Conservation (phyloP, 2,888 invertebrate species). For the Zeuzera pyrina region DNA sequence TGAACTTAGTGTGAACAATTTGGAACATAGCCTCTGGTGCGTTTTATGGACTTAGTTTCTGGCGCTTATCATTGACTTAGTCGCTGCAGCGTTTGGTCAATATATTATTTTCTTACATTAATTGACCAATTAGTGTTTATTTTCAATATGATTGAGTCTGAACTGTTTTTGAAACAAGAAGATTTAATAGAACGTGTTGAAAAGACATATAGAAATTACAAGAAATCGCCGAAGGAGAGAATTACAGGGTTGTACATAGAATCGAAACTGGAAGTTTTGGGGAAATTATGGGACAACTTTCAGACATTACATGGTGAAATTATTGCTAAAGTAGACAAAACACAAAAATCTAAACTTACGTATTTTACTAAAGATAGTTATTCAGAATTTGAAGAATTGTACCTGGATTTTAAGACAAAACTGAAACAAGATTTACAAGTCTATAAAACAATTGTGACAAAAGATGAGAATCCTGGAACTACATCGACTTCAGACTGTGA, state of each 20-base stretch:
- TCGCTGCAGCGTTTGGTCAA: no score
- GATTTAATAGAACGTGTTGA: neutral
- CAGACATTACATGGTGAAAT: neutral
- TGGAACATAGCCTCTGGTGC: no score
- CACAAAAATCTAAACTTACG: neutral
- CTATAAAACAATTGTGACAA: neutral
- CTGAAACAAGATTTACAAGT: neutral
- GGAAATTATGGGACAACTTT: neutral
- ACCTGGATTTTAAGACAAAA: neutral
- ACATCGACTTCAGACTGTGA: slow-evolving; percentile 1
- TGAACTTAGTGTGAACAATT: no score
- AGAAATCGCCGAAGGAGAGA: slow-evolving; percentile 4
- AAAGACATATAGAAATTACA: neutral
- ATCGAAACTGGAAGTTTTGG: slow-evolving; percentile 1
- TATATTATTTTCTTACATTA: no score
- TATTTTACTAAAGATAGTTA: neutral
- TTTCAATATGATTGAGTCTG: no score
- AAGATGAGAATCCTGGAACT: neutral
- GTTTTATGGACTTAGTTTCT: no score
- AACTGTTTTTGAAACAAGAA: neutral
- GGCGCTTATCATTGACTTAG: no score
- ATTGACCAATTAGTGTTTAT: no score
- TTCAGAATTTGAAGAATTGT: neutral
- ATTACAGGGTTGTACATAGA: slow-evolving; percentile 2
- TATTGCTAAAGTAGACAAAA: neutral